These are phyloP conservation scores for Agrochola litura DNA, from an alignment of 2,888 invertebrate species.

Conservation along the genomic window DNA sequence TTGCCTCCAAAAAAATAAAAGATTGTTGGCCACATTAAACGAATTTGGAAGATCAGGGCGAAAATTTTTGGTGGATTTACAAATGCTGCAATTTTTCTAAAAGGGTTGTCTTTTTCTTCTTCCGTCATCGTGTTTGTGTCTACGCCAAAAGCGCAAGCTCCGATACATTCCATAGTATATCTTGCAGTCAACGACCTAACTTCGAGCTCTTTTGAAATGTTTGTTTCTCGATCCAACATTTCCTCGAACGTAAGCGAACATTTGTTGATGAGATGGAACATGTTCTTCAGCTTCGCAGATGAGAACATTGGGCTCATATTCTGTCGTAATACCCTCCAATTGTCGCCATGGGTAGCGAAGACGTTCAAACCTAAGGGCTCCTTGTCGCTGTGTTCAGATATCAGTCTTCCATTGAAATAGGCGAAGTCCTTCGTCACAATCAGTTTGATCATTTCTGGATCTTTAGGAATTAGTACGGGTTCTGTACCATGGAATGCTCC, in stretches of 20 bases:
- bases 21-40: constrained; percentile 32
- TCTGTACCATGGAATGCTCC: constrained; percentile 74
- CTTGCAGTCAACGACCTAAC: constrained; percentile 35
- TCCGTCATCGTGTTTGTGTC: constrained; percentile 40
- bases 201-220: constrained; percentile 45
- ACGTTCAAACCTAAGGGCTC: constrained; percentile 56
- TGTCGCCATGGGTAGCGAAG: constrained; percentile 56
- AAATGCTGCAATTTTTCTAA: constrained; percentile 23
- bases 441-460: constrained; percentile 73
- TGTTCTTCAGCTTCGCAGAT: constrained; percentile 65
- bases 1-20: constrained; percentile 25
- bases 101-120: constrained; percentile 28
- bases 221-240: constrained; percentile 49
- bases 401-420: constrained; percentile 70
- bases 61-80: background rate
- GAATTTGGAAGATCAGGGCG: background rate
- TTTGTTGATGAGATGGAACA: constrained; percentile 64
- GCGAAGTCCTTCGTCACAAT: constrained; percentile 74
- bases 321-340: constrained; percentile 64
- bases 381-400: constrained; percentile 63
- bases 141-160: constrained; percentile 40
- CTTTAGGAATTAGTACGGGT: constrained; percentile 71
- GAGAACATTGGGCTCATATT: constrained; percentile 67
- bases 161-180: constrained; percentile 60
- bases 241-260: constrained; percentile 54